Conservation (phyloP, 2,888 invertebrate species). For the Sympetrum striolatum region DNA sequence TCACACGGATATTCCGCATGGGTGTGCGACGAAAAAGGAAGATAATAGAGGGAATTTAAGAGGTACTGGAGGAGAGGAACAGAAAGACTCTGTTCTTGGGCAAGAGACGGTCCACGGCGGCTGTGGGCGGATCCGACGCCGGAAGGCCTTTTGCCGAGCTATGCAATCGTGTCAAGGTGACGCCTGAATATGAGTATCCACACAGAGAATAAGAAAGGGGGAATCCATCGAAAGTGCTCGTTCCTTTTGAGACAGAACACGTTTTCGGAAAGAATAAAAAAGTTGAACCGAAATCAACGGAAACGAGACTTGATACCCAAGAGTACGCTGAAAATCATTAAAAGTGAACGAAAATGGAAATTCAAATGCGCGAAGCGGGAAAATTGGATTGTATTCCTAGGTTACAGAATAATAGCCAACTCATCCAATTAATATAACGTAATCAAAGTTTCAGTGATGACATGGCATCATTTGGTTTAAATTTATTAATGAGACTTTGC, state of each 20-base stretch:
- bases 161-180: constrained; percentile 39
- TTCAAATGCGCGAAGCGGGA: too few species aligned
- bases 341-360: too few species aligned
- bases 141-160: constrained; percentile 9
- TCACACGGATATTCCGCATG: too few species aligned
- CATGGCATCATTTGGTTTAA: too few species aligned
- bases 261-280: not conserved
- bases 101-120: not conserved
- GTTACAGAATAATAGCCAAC: too few species aligned
- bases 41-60: not conserved
- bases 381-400: too few species aligned
- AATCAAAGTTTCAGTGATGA: too few species aligned
- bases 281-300: not conserved
- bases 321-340: not conserved
- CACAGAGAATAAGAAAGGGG: not conserved
- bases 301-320: not conserved
- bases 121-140: constrained; percentile 20
- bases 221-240: not conserved
- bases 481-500: too few species aligned
- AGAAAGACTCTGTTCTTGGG: not conserved
- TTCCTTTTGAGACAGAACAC: not conserved
- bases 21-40: too few species aligned
- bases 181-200: not conserved
- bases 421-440: too few species aligned
- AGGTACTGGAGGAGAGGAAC: not conserved